Conservation (phyloP, 1,140 invertebrate genomes). For the Drosophila nikananu region DNA sequence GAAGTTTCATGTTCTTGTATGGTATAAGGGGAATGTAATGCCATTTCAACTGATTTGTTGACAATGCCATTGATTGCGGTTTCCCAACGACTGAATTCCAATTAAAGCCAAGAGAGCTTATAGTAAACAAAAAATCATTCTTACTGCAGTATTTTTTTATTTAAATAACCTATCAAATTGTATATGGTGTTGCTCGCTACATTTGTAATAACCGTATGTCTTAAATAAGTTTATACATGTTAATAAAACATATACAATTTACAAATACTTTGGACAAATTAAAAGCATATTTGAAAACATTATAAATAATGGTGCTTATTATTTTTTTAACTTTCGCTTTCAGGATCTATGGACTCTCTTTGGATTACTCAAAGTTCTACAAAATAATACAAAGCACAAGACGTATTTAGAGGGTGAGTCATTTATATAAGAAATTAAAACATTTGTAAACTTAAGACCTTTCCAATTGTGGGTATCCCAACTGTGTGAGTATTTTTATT, state of each 20-base stretch:
- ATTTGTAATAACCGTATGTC: background rate
- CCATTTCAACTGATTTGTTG: conserved; percentile 45
- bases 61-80: conserved; percentile 12
- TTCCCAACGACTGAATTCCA: conserved; percentile 21
- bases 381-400: background rate
- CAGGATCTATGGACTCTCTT: background rate
- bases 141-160: too few relatives aligned
- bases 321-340: conserved; percentile 2
- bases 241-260: too few relatives aligned
- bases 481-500: background rate
- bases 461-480: background rate
- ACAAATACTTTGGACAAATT: too few relatives aligned
- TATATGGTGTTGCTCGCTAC: background rate
- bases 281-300: background rate
- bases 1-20: conserved; percentile 49
- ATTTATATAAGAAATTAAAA: background rate
- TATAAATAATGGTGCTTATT: background rate
- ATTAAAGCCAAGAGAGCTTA: background rate
- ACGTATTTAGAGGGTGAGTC: background rate
- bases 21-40: conserved; percentile 42
- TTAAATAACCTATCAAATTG: too few relatives aligned
- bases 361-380: background rate
- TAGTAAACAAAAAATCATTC: background rate
- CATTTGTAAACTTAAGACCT: background rate
- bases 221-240: too few relatives aligned